These are phyloP conservation scores for Rotaria socialis DNA, from an alignment of 2,888 invertebrate genomes.

Conservation along the genomic window DNA sequence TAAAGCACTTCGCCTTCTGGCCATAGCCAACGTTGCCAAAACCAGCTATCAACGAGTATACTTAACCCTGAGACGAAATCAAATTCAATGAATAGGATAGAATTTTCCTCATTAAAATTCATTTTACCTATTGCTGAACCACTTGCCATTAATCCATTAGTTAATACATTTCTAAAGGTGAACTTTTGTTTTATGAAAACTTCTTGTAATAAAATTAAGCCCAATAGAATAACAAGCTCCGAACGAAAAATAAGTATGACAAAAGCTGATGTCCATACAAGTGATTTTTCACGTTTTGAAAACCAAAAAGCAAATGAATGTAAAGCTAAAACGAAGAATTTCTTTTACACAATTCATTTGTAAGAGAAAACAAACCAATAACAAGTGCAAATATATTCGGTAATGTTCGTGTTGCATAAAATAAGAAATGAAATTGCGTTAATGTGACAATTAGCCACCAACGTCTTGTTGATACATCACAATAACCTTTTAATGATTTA, in stretches of 20 bases:
- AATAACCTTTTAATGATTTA: conserved; percentile 71
- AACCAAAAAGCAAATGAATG: conserved; percentile 80
- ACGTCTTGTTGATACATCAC: conserved; percentile 71
- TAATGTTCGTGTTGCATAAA: conserved; percentile 84
- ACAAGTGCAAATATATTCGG: conserved; percentile 90
- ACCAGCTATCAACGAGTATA: conserved; percentile 78
- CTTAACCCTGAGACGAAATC: conserved; percentile 64
- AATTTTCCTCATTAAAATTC: not conserved
- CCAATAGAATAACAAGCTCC: conserved; percentile 77
- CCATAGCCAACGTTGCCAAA: conserved; percentile 84
- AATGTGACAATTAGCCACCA: conserved; percentile 66
- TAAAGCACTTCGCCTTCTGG: conserved; percentile 94
- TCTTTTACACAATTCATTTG: too few species aligned
- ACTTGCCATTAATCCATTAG: conserved; percentile 56
- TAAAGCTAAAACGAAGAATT: conserved; percentile 66
- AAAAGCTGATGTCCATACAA: conserved; percentile 78
- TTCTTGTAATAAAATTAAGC: conserved; percentile 69
- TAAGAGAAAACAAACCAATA: conserved; percentile 66
- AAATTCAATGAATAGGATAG: not conserved
- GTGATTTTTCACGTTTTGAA: conserved; percentile 69
- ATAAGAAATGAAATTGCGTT: conserved; percentile 95
- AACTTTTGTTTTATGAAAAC: conserved; percentile 73
- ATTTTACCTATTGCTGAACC: conserved; percentile 64
- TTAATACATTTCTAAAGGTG: conserved; percentile 61
- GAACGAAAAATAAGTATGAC: conserved; percentile 82